Conservation (phyloP, 2,797 vertebrate genomes). For the Notoglanidium macrostoma region DNA sequence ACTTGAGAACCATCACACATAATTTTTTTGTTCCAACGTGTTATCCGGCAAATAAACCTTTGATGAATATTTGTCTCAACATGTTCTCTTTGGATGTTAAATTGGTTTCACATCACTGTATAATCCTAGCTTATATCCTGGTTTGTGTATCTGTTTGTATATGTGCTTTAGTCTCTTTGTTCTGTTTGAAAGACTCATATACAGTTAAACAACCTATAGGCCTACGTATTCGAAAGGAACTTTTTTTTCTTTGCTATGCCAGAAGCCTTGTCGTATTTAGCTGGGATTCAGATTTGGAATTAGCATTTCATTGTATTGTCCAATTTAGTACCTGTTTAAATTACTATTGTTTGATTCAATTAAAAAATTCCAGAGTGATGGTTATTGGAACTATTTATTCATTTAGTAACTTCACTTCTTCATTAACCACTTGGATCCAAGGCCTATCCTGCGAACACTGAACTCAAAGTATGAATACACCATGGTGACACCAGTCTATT, state of each 20-base stretch:
- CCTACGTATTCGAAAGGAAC: not conserved
- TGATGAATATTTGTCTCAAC: not conserved
- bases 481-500: not conserved
- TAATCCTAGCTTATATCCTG: not conserved
- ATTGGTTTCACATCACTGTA: not conserved
- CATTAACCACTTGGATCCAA: not conserved
- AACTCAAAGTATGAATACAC: not conserved
- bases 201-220: not conserved
- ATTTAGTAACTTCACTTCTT: not conserved
- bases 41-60: not conserved
- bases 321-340: not conserved
- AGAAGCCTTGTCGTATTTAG: not conserved
- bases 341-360: not conserved
- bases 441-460: not conserved
- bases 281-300: not conserved
- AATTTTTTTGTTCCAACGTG: not conserved
- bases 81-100: not conserved
- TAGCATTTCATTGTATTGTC: not conserved
- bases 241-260: not conserved
- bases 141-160: not conserved
- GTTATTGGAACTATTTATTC: not conserved
- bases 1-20: not conserved
- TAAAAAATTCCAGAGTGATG: not conserved
- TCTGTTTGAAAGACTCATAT: not conserved
- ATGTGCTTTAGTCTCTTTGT: not conserved